phyloP scores from a whole-genome alignment of 2,797 vertebrate species.

The Pygocentrus nattereri region DNA sequence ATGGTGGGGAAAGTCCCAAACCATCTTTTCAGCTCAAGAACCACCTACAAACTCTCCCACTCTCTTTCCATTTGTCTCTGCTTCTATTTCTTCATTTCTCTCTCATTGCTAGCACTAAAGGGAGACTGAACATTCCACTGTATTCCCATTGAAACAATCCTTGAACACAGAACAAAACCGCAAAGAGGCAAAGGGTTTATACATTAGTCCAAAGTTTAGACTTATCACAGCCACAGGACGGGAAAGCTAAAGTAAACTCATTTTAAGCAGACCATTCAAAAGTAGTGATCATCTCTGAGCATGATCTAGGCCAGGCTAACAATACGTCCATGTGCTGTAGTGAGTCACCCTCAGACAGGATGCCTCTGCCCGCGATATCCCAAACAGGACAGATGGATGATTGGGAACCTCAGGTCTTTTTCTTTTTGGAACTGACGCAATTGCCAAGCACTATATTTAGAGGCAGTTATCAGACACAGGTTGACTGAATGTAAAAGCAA shows the following conservation, averaged over 20 bases:
- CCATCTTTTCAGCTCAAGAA: constrained; percentile 21
- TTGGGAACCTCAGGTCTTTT: constrained; percentile 33
- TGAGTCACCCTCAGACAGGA: constrained; percentile 47
- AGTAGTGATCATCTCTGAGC: constrained; percentile 1
- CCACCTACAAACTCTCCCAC: background rate
- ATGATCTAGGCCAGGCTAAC: constrained; percentile 14
- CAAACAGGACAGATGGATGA: constrained; percentile 46
- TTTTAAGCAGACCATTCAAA: constrained; percentile 9
- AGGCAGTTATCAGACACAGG: constrained; percentile 40
- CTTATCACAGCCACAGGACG: background rate
- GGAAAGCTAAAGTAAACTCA: constrained; percentile 13
- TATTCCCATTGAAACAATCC: background rate
- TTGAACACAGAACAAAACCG: background rate
- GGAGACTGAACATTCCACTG: constrained; percentile 2
- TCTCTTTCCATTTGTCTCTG: constrained; percentile 4
- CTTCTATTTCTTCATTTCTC: background rate
- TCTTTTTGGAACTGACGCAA: constrained; percentile 38
- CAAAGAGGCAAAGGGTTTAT: constrained; percentile 2
- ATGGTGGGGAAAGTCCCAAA: background rate
- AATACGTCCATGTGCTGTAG: constrained; percentile 41
- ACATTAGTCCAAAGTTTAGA: background rate
- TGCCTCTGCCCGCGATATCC: constrained; percentile 21
- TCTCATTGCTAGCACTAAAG: constrained; percentile 10
- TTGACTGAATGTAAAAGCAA: constrained; percentile 46
- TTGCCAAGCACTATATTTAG: constrained; percentile 54